These are phyloP conservation scores for Rhabdomys pumilio DNA, from an alignment of 2,797 vertebrate species.

Conservation along the genomic window DNA sequence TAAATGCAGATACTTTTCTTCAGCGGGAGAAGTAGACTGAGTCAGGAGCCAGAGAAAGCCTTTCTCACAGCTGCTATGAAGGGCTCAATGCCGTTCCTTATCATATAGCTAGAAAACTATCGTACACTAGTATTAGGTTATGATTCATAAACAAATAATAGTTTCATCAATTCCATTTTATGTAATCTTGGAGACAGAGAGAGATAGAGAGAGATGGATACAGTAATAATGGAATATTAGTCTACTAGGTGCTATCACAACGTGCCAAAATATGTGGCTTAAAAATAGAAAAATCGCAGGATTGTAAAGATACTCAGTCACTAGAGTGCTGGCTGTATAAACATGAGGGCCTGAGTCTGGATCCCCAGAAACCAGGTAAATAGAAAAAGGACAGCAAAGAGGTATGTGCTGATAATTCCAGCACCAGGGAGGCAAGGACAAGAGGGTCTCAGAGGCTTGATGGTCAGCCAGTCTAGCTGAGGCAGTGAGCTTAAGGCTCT, in stretches of 20 bases:
- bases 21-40: background rate
- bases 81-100: background rate
- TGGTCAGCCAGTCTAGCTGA: background rate
- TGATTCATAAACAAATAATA: background rate
- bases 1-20: slow-evolving; percentile 26
- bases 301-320: background rate
- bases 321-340: background rate
- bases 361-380: background rate
- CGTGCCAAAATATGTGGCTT: background rate
- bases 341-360: background rate
- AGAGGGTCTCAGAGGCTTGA: background rate
- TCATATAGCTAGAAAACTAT: background rate
- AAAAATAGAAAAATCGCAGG: background rate
- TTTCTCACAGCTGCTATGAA: background rate
- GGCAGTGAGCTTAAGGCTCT: background rate
- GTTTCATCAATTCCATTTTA: background rate
- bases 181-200: background rate
- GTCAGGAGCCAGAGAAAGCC: background rate
- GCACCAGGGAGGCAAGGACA: background rate
- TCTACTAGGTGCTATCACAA: background rate
- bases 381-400: background rate
- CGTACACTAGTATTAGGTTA: background rate
- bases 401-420: background rate
- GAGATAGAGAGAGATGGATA: background rate
- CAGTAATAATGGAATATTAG: background rate